Conservation (phyloP, 2,888 invertebrate species). For the Eupeodes latifasciatus region DNA sequence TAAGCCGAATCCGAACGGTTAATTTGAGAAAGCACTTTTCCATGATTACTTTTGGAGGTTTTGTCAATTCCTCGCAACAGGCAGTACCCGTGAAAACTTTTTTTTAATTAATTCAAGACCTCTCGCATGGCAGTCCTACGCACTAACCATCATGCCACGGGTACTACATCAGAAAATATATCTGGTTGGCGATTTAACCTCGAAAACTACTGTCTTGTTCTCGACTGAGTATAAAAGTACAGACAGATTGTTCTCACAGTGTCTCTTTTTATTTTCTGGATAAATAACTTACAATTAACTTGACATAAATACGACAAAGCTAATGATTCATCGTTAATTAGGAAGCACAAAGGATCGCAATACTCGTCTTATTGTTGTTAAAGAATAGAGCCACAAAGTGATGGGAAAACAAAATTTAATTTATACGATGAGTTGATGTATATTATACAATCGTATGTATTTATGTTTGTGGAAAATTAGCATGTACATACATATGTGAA, state of each 20-base stretch:
- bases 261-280: constrained; percentile 45
- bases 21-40: too few relatives aligned
- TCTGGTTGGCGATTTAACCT: not conserved
- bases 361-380: not conserved
- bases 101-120: too few relatives aligned
- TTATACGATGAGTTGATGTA: not conserved
- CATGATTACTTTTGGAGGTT: too few relatives aligned
- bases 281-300: constrained; percentile 64
- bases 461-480: constrained; percentile 16
- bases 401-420: constrained; percentile 9
- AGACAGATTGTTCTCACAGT: constrained; percentile 39
- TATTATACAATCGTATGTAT: not conserved
- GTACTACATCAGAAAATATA: too few relatives aligned
- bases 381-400: constrained; percentile 13
- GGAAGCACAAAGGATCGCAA: constrained; percentile 49
- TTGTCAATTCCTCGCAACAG: too few relatives aligned
- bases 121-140: too few relatives aligned
- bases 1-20: too few relatives aligned
- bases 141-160: too few relatives aligned
- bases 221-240: not conserved
- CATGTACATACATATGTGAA: constrained; percentile 6
- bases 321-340: constrained; percentile 62
- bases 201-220: not conserved
- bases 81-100: too few relatives aligned
- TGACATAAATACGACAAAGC: constrained; percentile 51